Base-by-base conservation (phyloP, 1,140 invertebrate species). In the Neomicropteryx cornuta region DNA sequence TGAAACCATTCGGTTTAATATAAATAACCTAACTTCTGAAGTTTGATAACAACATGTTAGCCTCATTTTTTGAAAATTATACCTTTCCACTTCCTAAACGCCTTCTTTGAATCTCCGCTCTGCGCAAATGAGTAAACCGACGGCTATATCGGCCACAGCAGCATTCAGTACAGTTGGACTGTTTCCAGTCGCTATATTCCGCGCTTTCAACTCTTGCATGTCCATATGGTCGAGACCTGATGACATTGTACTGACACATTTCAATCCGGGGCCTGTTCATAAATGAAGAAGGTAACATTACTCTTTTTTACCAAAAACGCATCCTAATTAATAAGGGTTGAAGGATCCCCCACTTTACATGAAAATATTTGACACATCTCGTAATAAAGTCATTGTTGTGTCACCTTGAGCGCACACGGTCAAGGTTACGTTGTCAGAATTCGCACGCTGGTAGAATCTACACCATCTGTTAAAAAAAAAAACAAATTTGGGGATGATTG, bases 231-330 rank as follows among this genome's bases (percentile, higher is more conserved):
- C 81, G 40, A 77, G 70, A 10, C 92, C 92, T 10, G 89, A 88
- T 0, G 84, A 82, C 81, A 92, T 88, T 1, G 91, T 92, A 1
- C 77, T 76, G 3, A 98, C 70, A 1, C 88, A 81, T 67, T 89
- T 88, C 27, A 97, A 55, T 44, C 80, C 72, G 3, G 74, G 55
- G 24, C 87, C 89, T 70, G 45, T 27, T 32, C 13, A 13, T 4
- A 3, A 16, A 38, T 4, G 14, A 13, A 22, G 30, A 8, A 33
- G n/a, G n/a, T 38, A 41, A 21, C 38, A 5, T 14, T 18, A 14
- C 20, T 31, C 13, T 4, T 4, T n/a, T 8, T 11, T 17, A n/a
- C 18, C 27, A n/a, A 18, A 29, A 40, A 13, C 18, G 19, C 30
- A 13, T 11, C n/a, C 10, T n/a, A 34, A 21, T 21, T 22, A 35